Conservation (phyloP, 1,140 invertebrate genomes). For the Lucilia sericata region DNA sequence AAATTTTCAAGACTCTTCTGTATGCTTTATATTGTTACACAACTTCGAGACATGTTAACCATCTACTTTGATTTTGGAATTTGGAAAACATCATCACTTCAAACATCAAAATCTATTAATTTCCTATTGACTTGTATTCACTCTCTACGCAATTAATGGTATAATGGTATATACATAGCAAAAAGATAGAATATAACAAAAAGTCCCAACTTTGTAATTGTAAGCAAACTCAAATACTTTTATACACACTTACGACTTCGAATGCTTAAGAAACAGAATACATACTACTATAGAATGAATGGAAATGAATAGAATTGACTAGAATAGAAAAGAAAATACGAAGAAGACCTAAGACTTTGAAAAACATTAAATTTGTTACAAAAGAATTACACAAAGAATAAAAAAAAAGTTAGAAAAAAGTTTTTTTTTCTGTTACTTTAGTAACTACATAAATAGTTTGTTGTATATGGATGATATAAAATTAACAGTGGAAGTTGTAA, state of each 20-base stretch:
- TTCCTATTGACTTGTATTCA: background rate
- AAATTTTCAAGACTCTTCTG: too few relatives aligned
- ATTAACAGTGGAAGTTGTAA: background rate
- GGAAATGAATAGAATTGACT: too few relatives aligned
- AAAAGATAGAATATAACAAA: background rate
- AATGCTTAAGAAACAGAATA: too few relatives aligned
- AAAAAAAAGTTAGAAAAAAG: background rate
- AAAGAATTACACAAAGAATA: background rate
- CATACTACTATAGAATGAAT: too few relatives aligned
- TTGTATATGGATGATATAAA: background rate
- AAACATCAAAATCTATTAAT: background rate
- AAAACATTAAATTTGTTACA: constrained; percentile 21
- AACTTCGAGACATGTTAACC: too few relatives aligned
- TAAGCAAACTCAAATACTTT: too few relatives aligned
- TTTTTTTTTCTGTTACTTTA: background rate
- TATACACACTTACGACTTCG: too few relatives aligned
- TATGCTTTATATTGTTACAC: too few relatives aligned
- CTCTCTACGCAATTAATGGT: background rate
- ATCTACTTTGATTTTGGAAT: too few relatives aligned
- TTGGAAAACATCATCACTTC: too few relatives aligned
- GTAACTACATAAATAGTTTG: background rate
- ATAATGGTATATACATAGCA: background rate
- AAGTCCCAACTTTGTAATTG: too few relatives aligned
- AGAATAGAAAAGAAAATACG: background rate
- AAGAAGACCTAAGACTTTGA: background rate